Percentiles rank a stretch among this genome's conserved stretches.
phyloP scores from a whole-genome alignment of 1,140 invertebrate species.

The Caenorhabditis latens region DNA sequence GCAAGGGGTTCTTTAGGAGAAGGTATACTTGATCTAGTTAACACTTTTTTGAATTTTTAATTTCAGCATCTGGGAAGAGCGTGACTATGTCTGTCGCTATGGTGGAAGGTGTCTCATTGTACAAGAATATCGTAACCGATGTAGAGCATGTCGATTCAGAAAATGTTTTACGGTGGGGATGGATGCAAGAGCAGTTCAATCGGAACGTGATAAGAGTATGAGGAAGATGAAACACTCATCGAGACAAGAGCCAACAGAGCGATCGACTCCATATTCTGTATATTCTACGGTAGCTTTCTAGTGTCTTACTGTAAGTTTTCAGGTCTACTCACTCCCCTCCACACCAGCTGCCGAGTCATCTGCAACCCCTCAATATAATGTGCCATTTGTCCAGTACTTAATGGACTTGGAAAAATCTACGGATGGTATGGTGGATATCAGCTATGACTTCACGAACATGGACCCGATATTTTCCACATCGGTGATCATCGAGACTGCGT shows the following conservation, averaged over 20 bases:
- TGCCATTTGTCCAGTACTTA: conserved; percentile 60
- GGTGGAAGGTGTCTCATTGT: conserved; percentile 67
- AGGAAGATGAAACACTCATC: conserved; percentile 43
- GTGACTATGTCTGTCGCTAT: conserved; percentile 66
- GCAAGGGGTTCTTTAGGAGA: conserved; percentile 84
- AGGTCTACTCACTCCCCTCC: conserved; percentile 17
- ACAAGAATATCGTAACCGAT: conserved; percentile 87
- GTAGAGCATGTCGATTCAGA: conserved; percentile 92
- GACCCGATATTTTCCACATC: conserved; percentile 61
- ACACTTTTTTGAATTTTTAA: background rate
- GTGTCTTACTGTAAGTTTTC: background rate
- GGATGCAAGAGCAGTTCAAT: conserved; percentile 81
- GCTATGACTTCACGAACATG: conserved; percentile 56
- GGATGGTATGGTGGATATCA: conserved; percentile 58
- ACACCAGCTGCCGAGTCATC: background rate
- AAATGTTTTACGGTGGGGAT: conserved; percentile 97
- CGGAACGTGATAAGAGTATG: conserved; percentile 68
- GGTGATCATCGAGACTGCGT: conserved; percentile 67
- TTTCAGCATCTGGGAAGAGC: conserved; percentile 68
- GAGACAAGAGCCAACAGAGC: background rate
- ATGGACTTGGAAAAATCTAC: conserved; percentile 58
- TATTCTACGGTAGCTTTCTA: background rate
- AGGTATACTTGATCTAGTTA: background rate
- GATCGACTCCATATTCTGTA: background rate
- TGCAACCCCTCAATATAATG: background rate